Percentiles rank a stretch among this genome's conserved stretches.
Evolutionary conservation across 2,797 vertebrate genomes (phyloP).

Genomic region (Rhabdomys pumilio): DNA sequence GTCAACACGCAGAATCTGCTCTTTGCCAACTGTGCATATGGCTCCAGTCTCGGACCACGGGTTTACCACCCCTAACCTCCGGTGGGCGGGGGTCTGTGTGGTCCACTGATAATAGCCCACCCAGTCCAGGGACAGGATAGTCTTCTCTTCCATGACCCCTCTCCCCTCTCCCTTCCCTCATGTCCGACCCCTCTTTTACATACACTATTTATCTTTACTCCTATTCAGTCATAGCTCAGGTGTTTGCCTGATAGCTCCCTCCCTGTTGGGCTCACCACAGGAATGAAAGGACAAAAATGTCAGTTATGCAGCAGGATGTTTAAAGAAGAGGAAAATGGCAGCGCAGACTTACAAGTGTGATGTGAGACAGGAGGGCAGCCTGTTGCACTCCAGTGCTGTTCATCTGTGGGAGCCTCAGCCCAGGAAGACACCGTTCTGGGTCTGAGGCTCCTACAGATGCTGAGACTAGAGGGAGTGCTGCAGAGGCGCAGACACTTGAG

Average conservation of each 20-base stretch:
- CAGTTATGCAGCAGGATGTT: neutral
- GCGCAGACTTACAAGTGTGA: neutral
- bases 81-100: neutral
- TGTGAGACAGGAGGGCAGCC: neutral
- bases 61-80: neutral
- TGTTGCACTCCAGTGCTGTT: neutral
- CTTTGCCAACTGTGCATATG: neutral
- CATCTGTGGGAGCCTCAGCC: neutral
- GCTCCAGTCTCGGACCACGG: accelerated
- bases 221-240: neutral
- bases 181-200: no score
- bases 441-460: no score
- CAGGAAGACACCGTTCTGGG: neutral
- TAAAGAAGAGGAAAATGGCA: neutral
- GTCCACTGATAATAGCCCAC: neutral
- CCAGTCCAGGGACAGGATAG: neutral
- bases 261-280: neutral
- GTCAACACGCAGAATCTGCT: neutral
- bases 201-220: no score
- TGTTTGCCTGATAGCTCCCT: neutral
- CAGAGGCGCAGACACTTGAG: neutral
- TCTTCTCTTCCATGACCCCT: no score
- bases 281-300: neutral
- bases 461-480: neutral
- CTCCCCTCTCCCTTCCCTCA: accelerated